A percentile compares a stretch with the other conserved stretches of the same genome.
These are phyloP conservation scores for Plutomurus gul DNA, from an alignment of 1,140 invertebrate species.

Conservation along the genomic window DNA sequence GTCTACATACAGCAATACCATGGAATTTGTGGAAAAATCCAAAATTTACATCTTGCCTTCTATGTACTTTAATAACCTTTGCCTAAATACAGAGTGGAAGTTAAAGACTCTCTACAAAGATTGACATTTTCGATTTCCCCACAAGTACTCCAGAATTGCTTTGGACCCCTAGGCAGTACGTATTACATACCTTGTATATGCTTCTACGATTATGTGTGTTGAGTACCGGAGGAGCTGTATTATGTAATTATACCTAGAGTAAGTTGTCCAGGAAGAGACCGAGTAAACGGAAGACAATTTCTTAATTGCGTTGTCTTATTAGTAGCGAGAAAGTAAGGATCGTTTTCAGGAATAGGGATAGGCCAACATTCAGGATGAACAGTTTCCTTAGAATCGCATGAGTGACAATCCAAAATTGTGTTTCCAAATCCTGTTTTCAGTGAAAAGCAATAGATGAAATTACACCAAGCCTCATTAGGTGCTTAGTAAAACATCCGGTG, in stretches of 20 bases:
- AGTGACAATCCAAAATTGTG: constrained; percentile 74
- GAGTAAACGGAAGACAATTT: constrained; percentile 90
- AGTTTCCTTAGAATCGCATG: constrained; percentile 77
- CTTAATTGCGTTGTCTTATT: constrained; percentile 78
- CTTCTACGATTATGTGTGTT: too few species aligned
- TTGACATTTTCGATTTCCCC: too few species aligned
- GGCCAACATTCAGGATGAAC: constrained; percentile 91
- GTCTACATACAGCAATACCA: too few species aligned
- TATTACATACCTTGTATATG: too few species aligned
- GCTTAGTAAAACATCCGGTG: too few species aligned
- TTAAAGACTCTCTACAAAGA: not conserved
- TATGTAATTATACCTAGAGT: constrained; percentile 63
- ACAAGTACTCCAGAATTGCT: too few species aligned
- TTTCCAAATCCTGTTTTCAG: constrained; percentile 49
- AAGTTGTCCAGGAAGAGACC: constrained; percentile 86
- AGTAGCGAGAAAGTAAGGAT: constrained; percentile 81
- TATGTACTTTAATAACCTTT: not conserved
- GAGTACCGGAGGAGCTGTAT: not conserved
- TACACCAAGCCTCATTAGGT: not conserved
- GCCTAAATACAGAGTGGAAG: not conserved
- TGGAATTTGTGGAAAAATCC: too few species aligned
- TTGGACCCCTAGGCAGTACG: too few species aligned
- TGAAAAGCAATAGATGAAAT: not conserved
- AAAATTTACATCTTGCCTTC: too few species aligned
- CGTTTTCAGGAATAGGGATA: constrained; percentile 78